Evolutionary conservation across 2,797 vertebrate species (phyloP), one percentile per base, ranked within the genome.

Genomic region (Lithobates pipiens): DNA sequence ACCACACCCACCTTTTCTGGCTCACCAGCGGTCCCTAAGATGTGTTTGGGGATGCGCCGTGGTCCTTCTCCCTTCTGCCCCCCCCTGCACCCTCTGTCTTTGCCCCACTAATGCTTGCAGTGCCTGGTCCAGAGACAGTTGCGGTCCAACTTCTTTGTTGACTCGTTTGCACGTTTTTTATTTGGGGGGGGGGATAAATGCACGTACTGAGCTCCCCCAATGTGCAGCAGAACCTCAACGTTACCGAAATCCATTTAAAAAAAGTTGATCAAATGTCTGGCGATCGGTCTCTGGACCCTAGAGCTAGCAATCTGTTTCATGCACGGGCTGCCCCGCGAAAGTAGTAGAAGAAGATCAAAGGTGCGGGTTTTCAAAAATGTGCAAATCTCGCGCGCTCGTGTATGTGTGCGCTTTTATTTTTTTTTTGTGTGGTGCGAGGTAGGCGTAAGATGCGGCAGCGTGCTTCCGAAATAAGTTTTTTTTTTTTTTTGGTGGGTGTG

Each of bases 1-100:
- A 81, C 86, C 83, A 84, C 86, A 88, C 86, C 82, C 77, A 88
- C 83, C 42, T 79, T 84, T 46, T 27, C 34, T 77, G n/a, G 79
- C 84, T 65, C 61, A 68, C 72, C 44, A 83, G 61, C 34, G 65
- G 16, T 50, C 67, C 82, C 39, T 23, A 15, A 46, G 44, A 57
- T 70, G 18, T 63, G 67, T 63, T 69, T 76, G 25, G 82, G 83
- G 75, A 76, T 84, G 63, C 18, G 61, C 23, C n/a, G 61, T 13
- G 61, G 7, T 65, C 61, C 61, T 23, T 65, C 61, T 25, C 27
- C 32, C 32, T 42, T 18, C 34, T 6, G 39, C 15, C 39, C 32
- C 72, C 42, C 72, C 46, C 4, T 0, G 16, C n/a, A 44, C n/a
- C 42, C 18, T 21, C 73, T 46, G 18, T 11, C 23, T 11, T 75